Conservation (phyloP, 2,888 invertebrate species). For the Priocnemis perturbator region DNA sequence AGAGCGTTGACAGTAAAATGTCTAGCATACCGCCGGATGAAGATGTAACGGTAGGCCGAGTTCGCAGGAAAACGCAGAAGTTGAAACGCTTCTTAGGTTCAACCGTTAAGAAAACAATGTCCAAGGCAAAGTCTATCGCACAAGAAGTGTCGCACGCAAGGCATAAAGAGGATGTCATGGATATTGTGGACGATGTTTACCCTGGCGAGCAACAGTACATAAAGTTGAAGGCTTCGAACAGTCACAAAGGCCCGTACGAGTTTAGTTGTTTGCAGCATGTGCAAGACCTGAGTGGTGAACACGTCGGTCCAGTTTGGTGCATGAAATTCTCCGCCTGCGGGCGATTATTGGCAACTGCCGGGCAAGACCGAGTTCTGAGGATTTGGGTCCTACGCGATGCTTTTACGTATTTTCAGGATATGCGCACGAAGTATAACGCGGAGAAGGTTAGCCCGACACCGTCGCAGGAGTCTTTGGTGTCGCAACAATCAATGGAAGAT, state of each 20-base stretch:
- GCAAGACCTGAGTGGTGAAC: slow-evolving; percentile 89
- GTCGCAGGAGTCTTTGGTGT: slow-evolving; percentile 92
- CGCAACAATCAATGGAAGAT: slow-evolving; percentile 83
- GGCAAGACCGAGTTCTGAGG: slow-evolving; percentile 94
- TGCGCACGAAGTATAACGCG: slow-evolving; percentile 95
- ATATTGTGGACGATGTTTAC: slow-evolving; percentile 88
- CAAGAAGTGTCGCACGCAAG: slow-evolving; percentile 92
- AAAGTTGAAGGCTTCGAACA: slow-evolving; percentile 95
- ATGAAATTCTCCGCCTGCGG: slow-evolving; percentile 99
- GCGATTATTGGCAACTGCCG: slow-evolving; percentile 95
- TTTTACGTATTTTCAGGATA: slow-evolving; percentile 94
- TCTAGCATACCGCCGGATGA: slow-evolving; percentile 77
- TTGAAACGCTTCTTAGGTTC: slow-evolving; percentile 90
- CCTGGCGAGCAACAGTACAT: slow-evolving; percentile 85
- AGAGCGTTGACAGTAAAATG: slow-evolving; percentile 83
- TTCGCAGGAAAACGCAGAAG: slow-evolving; percentile 78
- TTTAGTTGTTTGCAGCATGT: slow-evolving; percentile 94
- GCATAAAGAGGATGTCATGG: slow-evolving; percentile 90
- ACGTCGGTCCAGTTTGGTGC: slow-evolving; percentile 97
- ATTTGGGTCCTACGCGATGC: slow-evolving; percentile 97
- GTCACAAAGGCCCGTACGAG: slow-evolving; percentile 98
- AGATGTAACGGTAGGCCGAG: slow-evolving; percentile 75
- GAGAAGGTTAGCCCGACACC: slow-evolving; percentile 95
- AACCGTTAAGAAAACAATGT: slow-evolving; percentile 93
- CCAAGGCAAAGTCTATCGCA: slow-evolving; percentile 92